Base-by-base conservation (phyloP, 1,140 invertebrate genomes). In the Hycleus phaleratus region DNA sequence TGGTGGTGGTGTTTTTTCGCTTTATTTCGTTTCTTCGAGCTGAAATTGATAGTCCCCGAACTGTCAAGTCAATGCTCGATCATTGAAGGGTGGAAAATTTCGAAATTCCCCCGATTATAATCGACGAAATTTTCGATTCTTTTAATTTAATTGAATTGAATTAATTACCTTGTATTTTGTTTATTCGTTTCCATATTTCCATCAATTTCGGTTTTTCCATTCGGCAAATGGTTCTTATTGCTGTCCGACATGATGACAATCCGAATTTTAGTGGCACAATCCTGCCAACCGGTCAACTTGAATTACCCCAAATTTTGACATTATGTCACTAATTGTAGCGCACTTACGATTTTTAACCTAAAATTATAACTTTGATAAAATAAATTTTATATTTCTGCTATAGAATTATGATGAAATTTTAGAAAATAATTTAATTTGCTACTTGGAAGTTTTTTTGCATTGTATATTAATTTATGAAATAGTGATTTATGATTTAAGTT, bases 1-100 rank as follows among this genome's bases (percentile, higher is more conserved):
- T 66, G 66, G 12, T 59, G 51, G 51, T 61, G 49, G 43, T 64
- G 12, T 52, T 26, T 43, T 52, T 44, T 6, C 26, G 24, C 10
- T 32, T 38, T 10, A 52, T 43, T 64, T 7, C 55, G 51, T 43
- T 65, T 66, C 48, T 68, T 64, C 8, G 60, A 49, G 53, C 64
- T 66, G 43, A 32, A 60, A 49, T 25, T 11, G 26, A 7, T 12
- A 26, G 7, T 5, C 51, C 8, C 3, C 12, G 46, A 38, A 46
- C 38, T 44, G 26, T n/a, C 52, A 5, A 11, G 44, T 38, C 39
- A 25, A 3, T 46, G 10, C 8, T 38, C 4, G 11, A 3, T 12
- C 18, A 18, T 47, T 2, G 25, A 4, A 12, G 1, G 18, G 9
- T 8, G 40, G 7, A 1, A 1, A 4, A 3, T 45, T n/a, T n/a